Base-by-base conservation (phyloP, 2,797 vertebrate species). In the Picus viridis region DNA sequence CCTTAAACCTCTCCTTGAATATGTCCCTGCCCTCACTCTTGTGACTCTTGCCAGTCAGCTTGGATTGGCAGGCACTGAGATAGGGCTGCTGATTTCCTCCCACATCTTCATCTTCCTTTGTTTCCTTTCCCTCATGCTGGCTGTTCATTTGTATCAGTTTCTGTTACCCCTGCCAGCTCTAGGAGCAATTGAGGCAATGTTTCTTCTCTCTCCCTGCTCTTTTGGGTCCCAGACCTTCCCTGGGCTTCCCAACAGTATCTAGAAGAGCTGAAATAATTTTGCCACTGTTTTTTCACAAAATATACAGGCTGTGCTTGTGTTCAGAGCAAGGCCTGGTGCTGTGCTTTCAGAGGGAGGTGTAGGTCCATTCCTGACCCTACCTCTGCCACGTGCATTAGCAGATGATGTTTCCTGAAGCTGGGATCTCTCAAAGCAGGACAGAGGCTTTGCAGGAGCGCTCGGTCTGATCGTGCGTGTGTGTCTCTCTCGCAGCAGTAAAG, bases 401-500 rank as follows among this genome's bases (percentile, higher is more conserved):
- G 34, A 83, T 29, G 56, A 53, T 24, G 45, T 68, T 84, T 88
- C 29, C 56, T 72, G 63, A 53, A 74, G 41, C 17, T 86, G 41
- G 16, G 36, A 36, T 78, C 17, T 71, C 71, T 94, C 67, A 77
- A 69, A 76, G 86, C 59, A 67, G 63, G 36, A 69, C 12, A 59
- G 82, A 84, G 41, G 27, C 51, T 82, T 88, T 78, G 26, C 53
- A 32, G 51, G 30, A 82, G 34, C 34, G n/a, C 77, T 90, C 54
- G 47, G 58, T 65, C 5, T 95, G 88, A 96, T 61, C 80, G 59
- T 57, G 14, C 69, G 26, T 62, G 32, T 94, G 45, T 96, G 63
- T 77, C 34, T 96, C 19, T 71, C 86, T 88, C 16, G 16, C 96
- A 98, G 78, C 97, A 99, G 98, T 97, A 97, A 97, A 97, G 97